A percentile compares a stretch with the other conserved stretches of the same genome.
Evolutionary conservation across 2,888 invertebrate species (phyloP).

Genomic region (Oscheius sp.): DNA sequence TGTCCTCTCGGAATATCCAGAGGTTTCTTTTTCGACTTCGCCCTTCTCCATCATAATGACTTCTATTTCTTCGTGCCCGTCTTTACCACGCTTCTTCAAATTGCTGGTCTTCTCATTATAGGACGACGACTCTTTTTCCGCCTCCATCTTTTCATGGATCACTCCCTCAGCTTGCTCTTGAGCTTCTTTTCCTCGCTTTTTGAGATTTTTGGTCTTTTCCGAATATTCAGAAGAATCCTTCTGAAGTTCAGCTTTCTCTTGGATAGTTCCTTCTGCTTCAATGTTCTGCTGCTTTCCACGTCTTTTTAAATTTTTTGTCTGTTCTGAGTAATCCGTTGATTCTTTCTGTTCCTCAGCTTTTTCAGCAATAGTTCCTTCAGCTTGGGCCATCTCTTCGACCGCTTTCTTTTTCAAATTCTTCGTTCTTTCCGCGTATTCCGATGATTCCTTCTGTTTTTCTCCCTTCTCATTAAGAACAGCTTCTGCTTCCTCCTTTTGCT

Average conservation of each 20-base stretch:
- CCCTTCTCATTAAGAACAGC: not conserved
- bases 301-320: not conserved
- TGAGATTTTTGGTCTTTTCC: conserved; percentile 3
- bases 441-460: not conserved
- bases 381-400: not conserved
- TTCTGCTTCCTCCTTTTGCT: not conserved
- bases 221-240: not conserved
- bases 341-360: not conserved
- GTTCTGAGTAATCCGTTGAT: conserved; percentile 1
- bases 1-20: conserved; percentile 14
- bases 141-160: conserved; percentile 1
- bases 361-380: conserved; percentile 15
- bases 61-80: not conserved
- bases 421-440: conserved; percentile 7
- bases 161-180: conserved; percentile 10
- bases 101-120: not conserved
- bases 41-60: not conserved
- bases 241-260: not conserved
- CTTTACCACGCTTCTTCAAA: conserved; percentile 1
- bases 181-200: conserved; percentile 7
- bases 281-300: not conserved
- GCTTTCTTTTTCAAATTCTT: conserved; percentile 16
- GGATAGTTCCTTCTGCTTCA: not conserved
- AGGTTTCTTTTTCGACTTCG: not conserved
- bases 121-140: not conserved